Percentiles rank a stretch among this genome's conserved stretches.
phyloP scores from a whole-genome alignment of 2,797 vertebrate genomes.

The Lateolabrax maculatus region DNA sequence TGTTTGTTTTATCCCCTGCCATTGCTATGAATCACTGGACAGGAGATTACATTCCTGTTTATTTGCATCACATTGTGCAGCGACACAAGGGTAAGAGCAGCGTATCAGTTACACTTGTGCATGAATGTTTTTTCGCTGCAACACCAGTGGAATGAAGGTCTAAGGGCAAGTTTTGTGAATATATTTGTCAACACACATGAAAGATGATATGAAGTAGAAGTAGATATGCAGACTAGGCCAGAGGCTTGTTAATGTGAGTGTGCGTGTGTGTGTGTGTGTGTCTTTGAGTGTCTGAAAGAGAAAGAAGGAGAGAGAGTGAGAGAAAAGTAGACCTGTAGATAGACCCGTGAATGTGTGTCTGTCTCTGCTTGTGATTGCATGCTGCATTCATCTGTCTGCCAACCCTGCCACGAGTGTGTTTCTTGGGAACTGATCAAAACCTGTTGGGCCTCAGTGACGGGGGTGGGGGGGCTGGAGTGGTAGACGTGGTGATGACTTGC shows the following conservation, averaged over 20 bases:
- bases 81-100: conserved; percentile 16
- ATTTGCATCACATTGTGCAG: conserved; percentile 45
- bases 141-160: conserved; percentile 17
- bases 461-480: conserved; percentile 1
- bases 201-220: too few relatives aligned
- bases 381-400: conserved; percentile 57
- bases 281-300: not conserved
- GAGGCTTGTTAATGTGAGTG: conserved; percentile 9
- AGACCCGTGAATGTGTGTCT: conserved; percentile 46
- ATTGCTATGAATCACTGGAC: conserved; percentile 48
- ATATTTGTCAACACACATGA: conserved; percentile 51
- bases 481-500: conserved; percentile 62
- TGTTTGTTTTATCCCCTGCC: conserved; percentile 55
- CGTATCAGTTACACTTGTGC: not conserved
- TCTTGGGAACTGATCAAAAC: conserved; percentile 69
- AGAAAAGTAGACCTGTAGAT: conserved; percentile 21
- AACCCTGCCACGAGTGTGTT: conserved; percentile 53
- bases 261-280: conserved; percentile 5
- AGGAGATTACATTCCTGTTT: conserved; percentile 40
- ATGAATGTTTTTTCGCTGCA: not conserved
- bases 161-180: conserved; percentile 36
- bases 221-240: conserved; percentile 26
- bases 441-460: conserved; percentile 39
- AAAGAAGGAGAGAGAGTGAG: not conserved
- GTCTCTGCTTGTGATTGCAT: conserved; percentile 66